A percentile compares a stretch with the other conserved stretches of the same genome.
These are phyloP conservation scores for Caenorhabditis japonica DNA, from an alignment of 2,888 invertebrate species.

Conservation along the genomic window DNA sequence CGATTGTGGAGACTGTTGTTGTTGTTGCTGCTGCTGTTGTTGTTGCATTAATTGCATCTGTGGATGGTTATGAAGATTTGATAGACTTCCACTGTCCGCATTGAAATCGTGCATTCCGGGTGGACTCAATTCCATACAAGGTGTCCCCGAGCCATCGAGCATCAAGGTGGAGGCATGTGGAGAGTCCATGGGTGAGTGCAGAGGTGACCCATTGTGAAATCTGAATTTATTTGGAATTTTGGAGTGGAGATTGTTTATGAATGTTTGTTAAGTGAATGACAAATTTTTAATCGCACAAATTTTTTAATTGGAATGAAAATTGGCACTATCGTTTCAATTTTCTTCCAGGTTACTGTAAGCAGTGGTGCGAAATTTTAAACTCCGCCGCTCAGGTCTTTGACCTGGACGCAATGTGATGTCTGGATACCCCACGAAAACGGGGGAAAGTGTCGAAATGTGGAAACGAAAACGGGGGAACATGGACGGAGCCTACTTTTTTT, in stretches of 20 bases:
- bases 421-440: no score
- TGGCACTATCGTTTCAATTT: no score
- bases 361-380: no score
- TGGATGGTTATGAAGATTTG: constrained; percentile 34
- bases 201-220: constrained; percentile 56
- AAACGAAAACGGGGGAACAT: no score
- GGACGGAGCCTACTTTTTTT: no score
- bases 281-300: no score
- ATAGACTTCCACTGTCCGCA: constrained; percentile 40
- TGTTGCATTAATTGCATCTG: constrained; percentile 20
- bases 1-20: constrained; percentile 1
- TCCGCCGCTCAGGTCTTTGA: no score
- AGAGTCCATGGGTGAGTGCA: constrained; percentile 58
- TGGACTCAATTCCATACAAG: constrained; percentile 59
- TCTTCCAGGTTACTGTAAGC: no score
- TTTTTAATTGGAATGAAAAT: no score
- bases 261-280: neutral
- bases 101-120: constrained; percentile 51
- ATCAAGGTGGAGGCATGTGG: constrained; percentile 58
- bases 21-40: constrained; percentile 21
- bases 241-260: neutral
- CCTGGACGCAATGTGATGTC: no score
- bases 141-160: constrained; percentile 55
- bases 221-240: neutral
- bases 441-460: no score